A percentile compares a stretch with the other conserved stretches of the same genome.
Evolutionary conservation across 2,113 vertebrate species (phyloP).

Genomic region (Parus major): DNA sequence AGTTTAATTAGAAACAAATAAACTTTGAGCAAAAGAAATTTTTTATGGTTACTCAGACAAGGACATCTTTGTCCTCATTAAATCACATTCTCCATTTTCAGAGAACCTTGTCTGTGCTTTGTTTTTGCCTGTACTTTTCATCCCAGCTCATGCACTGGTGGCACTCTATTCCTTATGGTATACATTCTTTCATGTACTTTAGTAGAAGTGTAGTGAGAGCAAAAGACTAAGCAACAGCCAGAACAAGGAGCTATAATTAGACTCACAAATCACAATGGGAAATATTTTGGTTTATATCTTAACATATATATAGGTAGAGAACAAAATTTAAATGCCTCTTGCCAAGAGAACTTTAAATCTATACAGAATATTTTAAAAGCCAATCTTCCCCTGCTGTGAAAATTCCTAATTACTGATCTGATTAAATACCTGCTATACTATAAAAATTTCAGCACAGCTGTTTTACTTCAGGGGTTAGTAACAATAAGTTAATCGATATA

Average conservation of each 20-base stretch:
- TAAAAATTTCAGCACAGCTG: neutral
- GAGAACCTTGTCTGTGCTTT: neutral
- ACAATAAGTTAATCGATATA: neutral
- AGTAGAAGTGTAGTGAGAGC: neutral
- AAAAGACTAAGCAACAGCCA: neutral
- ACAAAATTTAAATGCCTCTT: neutral
- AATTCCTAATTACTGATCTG: neutral
- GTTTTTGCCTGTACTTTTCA: neutral
- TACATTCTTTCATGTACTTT: neutral
- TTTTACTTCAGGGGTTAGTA: neutral
- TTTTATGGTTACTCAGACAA: neutral
- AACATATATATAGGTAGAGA: neutral
- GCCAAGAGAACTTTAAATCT: neutral
- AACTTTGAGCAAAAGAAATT: neutral
- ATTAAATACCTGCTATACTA: neutral
- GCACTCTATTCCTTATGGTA: neutral
- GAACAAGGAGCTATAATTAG: neutral
- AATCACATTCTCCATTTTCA: neutral
- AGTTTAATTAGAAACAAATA: neutral
- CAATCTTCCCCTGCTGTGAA: neutral
- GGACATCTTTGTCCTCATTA: neutral
- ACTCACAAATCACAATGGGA: neutral
- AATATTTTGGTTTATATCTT: neutral
- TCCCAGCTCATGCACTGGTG: neutral
- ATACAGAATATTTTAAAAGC: neutral